phyloP scores from a whole-genome alignment of 2,797 vertebrate species.

The Octomys mimax region DNA sequence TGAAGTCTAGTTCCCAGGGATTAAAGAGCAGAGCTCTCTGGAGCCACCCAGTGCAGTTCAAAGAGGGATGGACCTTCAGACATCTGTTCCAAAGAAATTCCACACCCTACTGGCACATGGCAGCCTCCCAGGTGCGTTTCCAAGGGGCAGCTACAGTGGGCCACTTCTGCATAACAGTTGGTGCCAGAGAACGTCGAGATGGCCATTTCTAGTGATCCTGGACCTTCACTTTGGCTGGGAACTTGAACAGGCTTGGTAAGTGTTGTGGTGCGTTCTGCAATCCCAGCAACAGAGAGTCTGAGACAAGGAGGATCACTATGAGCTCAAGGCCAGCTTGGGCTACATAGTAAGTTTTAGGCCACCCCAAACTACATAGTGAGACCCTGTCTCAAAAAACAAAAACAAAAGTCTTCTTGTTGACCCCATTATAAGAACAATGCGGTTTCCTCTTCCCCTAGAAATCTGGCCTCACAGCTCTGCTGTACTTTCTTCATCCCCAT shows the following conservation, averaged over 20 bases:
- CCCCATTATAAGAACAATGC: neutral
- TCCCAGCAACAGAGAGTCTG: neutral
- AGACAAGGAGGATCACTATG: neutral
- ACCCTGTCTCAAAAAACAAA: neutral
- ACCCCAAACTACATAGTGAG: neutral
- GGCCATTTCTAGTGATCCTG: neutral
- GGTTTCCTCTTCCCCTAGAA: neutral
- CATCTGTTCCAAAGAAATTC: slow-evolving; percentile 39
- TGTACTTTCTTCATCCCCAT: neutral
- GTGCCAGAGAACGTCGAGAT: accelerated
- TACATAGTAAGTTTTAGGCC: neutral
- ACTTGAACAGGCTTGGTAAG: neutral
- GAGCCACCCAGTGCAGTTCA: neutral
- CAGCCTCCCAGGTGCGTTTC: neutral
- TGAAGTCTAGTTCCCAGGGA: neutral
- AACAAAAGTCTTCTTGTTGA: neutral
- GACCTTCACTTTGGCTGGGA: neutral
- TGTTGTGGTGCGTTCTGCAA: neutral
- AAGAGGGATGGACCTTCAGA: neutral
- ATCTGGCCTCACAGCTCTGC: neutral
- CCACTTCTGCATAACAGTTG: neutral
- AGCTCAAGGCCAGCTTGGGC: neutral
- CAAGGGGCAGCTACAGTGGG: neutral
- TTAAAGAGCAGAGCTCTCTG: neutral
- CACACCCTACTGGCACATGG: neutral